Evolutionary conservation across 2,888 invertebrate species (phyloP), one percentile per base, ranked within the genome.

Genomic region (Orthosia gothica): DNA sequence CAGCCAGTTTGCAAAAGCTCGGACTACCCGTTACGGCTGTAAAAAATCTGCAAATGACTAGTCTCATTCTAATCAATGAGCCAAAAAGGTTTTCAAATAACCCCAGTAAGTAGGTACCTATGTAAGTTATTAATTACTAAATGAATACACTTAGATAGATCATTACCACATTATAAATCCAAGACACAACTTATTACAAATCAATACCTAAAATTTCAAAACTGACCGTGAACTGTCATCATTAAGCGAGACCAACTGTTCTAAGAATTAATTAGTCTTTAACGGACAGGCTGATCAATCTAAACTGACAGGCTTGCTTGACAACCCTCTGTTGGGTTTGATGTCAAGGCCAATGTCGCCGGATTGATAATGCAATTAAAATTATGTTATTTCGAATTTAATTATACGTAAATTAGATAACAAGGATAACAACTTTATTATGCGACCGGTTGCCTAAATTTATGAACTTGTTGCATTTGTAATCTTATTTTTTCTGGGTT

Each of bases 141-240:
- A 58, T 26, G 11, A 18, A 58, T 2, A 9, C 45, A 20, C 2
- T 7, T 15, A 15, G 0, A 66, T 1, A 26, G 16, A 49, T 49
- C 32, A 40, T 74, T 23, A 54, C 47, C 47, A 65, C 57, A 20
- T 15, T 49, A 18, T 45, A 52, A 66, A 58, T n/a, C 50, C 13
- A 5, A 64, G 18, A 57, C 16, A 18, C 23, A 45, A 54, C 50
- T 59, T 15, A 40, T 74, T 65, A 47, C 11, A 52, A 62, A 72
- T 66, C 66, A 69, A 62, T 73, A 80, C 65, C 40, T 40, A 40
- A 40, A 57, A 63, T 40, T 62, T 74, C 62, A 78, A 80, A 59
- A 32, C 23, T 66, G 83, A 87, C 87, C 87, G 79, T 88, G 80
- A 49, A n/a, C 63, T 82, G 88, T 83, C 87, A 70, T 65, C 83